Percentiles rank a stretch among this genome's conserved stretches.
These are phyloP conservation scores for Enteromius trimaculatus DNA, from an alignment of 2,797 vertebrate species.

Conservation along the genomic window DNA sequence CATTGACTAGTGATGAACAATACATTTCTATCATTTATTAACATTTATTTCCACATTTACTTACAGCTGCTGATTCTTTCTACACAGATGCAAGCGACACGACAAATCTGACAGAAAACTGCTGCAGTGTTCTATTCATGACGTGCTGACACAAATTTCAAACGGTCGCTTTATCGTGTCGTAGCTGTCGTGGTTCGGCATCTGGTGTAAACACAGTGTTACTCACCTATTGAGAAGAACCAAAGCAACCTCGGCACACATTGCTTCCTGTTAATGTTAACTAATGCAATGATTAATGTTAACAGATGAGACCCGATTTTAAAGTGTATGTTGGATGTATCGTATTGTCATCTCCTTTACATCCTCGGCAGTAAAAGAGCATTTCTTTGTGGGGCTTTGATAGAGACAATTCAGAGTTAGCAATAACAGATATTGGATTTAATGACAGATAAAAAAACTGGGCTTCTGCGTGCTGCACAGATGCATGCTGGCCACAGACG, in stretches of 20 bases:
- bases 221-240: too few relatives aligned
- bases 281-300: neutral
- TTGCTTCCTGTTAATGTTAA: neutral
- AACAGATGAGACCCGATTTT: neutral
- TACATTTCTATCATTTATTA: neutral
- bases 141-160: too few relatives aligned
- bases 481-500: neutral
- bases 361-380: neutral
- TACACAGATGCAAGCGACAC: too few relatives aligned
- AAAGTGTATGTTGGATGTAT: neutral
- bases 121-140: too few relatives aligned
- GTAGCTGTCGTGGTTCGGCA: too few relatives aligned
- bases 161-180: too few relatives aligned
- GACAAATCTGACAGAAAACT: too few relatives aligned
- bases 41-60: neutral
- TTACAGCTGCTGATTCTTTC: too few relatives aligned
- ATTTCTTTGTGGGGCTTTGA: neutral
- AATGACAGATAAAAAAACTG: conserved; percentile 7
- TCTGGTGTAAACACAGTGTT: too few relatives aligned
- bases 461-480: conserved; percentile 2
- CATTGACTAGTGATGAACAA: neutral
- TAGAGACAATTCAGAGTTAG: conserved; percentile 13
- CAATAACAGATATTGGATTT: conserved; percentile 20
- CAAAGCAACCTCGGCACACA: too few relatives aligned
- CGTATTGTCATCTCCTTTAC: neutral